These are phyloP conservation scores for Tenualosa thibaudeaui DNA, from an alignment of 2,797 vertebrate species.

Conservation along the genomic window DNA sequence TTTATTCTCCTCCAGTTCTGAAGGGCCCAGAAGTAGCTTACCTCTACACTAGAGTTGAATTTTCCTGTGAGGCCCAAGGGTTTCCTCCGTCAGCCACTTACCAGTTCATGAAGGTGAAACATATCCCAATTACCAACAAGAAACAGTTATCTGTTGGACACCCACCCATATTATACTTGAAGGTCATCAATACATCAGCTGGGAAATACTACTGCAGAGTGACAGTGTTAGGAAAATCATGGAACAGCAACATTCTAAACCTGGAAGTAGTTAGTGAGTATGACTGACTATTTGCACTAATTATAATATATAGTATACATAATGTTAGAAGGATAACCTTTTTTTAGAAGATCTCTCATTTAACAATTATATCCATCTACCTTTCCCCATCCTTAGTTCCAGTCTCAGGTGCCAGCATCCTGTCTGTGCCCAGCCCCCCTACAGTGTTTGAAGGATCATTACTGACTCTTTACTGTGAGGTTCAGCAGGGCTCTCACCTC, in stretches of 20 bases:
- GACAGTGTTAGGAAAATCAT: conserved; percentile 28
- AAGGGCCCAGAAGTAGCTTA: conserved; percentile 70
- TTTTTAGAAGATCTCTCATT: not conserved
- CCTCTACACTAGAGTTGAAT: conserved; percentile 49
- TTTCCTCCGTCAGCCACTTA: conserved; percentile 55
- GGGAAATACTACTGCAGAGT: conserved; percentile 68
- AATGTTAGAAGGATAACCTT: not conserved
- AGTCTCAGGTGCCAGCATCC: conserved; percentile 57
- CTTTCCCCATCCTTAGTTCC: conserved; percentile 57
- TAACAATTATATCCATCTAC: not conserved
- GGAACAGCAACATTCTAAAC: conserved; percentile 61
- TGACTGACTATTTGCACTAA: not conserved
- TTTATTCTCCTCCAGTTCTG: conserved; percentile 49
- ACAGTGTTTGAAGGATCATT: conserved; percentile 61
- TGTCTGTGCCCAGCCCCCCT: conserved; percentile 63
- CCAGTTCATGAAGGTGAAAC: conserved; percentile 53
- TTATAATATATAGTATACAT: not conserved
- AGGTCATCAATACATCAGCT: conserved; percentile 47
- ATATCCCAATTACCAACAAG: not conserved
- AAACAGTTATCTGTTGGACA: conserved; percentile 8
- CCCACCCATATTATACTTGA: conserved; percentile 50
- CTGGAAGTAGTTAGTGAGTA: conserved; percentile 75
- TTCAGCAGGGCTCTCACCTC: conserved; percentile 65
- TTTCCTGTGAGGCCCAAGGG: conserved; percentile 55
- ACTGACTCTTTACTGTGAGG: conserved; percentile 64